Base-by-base conservation (phyloP, 2,888 invertebrate genomes). In the Lycaena phlaeas region DNA sequence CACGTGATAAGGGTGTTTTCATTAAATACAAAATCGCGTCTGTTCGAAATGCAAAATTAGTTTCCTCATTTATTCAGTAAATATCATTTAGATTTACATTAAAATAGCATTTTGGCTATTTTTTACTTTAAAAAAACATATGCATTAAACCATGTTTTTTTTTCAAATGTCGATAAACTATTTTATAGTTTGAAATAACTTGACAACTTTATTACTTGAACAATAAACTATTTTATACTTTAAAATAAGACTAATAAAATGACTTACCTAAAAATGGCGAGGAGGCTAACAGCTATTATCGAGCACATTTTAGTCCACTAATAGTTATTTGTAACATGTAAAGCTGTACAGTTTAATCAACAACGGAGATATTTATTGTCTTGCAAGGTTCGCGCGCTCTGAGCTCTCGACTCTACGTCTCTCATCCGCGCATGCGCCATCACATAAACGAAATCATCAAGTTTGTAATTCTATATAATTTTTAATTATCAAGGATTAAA, bases 341-440 rank as follows among this genome's bases (percentile, higher is more conserved):
- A 18, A 31, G 1, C 11, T 7, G 31, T 17, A 9, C 5, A 17
- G 30, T 15, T 38, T 40, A 29, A 27, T 36, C 37, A 37, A 28
- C 30, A 15, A 29, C 43, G 43, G 44, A 47, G 44, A 43, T 46
- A 43, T 42, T 46, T 30, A 45, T 56, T 56, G 62, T 57, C 54
- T 54, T 57, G 44, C 31, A 30, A 40, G 40, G 48, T 55, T 55
- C 49, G 52, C 56, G 53, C 50, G 53, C 44, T 49, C 51, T 42
- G 49, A 42, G 51, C 52, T 56, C 52, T 43, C 43, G 50, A 50
- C 42, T 43, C 44, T 53, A 49, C 45, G 36, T n/a, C n/a, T 22
- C 22, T 5, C 39, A 41, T 43, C 14, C 36, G 36, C 73, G 69
- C 73, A 68, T 64, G 73, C 71, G 67, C 53, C 17, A 36, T 5